Evolutionary conservation across 2,888 invertebrate species (phyloP).

Genomic region (Prenolepis imparis): DNA sequence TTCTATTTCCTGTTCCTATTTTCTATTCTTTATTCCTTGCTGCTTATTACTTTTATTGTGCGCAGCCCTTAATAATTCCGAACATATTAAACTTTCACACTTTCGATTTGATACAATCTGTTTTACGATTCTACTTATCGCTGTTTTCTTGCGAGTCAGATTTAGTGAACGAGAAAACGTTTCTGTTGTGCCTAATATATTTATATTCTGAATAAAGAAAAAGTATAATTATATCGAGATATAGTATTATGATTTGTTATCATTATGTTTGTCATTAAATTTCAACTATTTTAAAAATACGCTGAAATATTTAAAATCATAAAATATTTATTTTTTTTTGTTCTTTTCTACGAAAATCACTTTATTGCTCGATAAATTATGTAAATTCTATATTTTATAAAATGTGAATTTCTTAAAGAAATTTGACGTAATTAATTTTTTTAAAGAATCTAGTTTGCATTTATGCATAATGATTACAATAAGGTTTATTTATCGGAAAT

Average conservation of each 20-base stretch:
- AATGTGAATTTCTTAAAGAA: background rate
- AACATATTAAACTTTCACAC: conserved; percentile 46
- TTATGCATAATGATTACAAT: background rate
- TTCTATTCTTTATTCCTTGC: no score
- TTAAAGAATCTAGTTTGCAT: background rate
- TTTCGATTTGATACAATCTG: conserved; percentile 40
- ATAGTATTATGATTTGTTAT: background rate
- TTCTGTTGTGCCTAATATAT: conserved; percentile 10
- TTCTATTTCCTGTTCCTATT: no score
- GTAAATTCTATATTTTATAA: conserved; percentile 1
- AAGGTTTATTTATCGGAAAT: conserved; percentile 12
- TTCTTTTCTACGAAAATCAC: background rate
- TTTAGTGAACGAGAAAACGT: conserved; percentile 27
- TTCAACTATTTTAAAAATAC: background rate
- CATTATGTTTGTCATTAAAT: background rate
- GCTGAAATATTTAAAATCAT: background rate
- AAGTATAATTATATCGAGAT: conserved; percentile 23
- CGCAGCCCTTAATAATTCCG: conserved; percentile 3
- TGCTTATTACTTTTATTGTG: no score
- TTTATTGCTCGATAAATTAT: background rate
- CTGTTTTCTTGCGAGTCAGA: conserved; percentile 21
- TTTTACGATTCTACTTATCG: conserved; percentile 51
- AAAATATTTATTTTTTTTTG: background rate
- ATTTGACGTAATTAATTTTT: background rate
- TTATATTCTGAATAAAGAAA: conserved; percentile 33